A percentile compares a stretch with the other conserved stretches of the same genome.
phyloP scores from a whole-genome alignment of 1,140 invertebrate genomes.

The Holotrichia oblita region DNA sequence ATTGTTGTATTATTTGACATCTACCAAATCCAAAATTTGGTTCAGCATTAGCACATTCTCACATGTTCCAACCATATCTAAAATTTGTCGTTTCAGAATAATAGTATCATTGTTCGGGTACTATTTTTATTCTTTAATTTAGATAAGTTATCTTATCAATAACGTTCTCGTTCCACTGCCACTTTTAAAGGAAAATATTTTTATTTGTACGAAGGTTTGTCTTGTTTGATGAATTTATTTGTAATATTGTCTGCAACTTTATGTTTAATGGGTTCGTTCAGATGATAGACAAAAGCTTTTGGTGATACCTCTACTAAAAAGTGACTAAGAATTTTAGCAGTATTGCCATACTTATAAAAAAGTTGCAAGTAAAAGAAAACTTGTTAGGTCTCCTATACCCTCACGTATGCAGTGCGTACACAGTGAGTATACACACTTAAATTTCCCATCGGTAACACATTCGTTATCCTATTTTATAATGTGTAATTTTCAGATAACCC shows the following conservation, averaged over 20 bases:
- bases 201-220: conserved; percentile 48
- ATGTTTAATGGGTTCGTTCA: conserved; percentile 47
- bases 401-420: too few species aligned
- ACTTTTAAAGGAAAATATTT: conserved; percentile 26
- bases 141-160: conserved; percentile 49
- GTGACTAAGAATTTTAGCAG: too few species aligned
- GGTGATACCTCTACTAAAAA: too few species aligned
- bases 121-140: conserved; percentile 49
- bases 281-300: conserved; percentile 51
- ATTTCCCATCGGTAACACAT: too few species aligned
- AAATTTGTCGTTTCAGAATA: conserved; percentile 56
- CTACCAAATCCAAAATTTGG: conserved; percentile 52
- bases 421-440: too few species aligned
- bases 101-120: conserved; percentile 57
- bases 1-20: conserved; percentile 55
- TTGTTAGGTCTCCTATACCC: too few species aligned
- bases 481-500: too few species aligned
- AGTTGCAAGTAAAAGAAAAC: too few species aligned
- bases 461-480: too few species aligned
- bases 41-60: conserved; percentile 50
- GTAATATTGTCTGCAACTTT: conserved; percentile 51
- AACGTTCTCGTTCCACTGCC: conserved; percentile 10
- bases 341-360: too few species aligned
- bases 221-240: conserved; percentile 50
- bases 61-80: conserved; percentile 59